phyloP scores from a whole-genome alignment of 2,888 invertebrate genomes.

The Agelastica alni region DNA sequence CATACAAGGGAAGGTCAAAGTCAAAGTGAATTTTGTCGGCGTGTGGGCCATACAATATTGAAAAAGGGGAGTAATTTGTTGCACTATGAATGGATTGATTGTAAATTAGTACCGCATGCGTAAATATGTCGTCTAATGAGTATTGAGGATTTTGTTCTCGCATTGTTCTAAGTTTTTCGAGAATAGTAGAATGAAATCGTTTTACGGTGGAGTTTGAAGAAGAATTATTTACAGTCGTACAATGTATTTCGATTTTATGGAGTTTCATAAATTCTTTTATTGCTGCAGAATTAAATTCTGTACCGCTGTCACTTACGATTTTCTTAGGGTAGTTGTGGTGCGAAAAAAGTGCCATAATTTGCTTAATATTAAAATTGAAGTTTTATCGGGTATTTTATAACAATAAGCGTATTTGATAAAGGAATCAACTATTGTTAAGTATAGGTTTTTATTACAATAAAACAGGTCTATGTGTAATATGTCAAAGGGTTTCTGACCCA shows the following conservation, averaged over 20 bases:
- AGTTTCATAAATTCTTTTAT: neutral
- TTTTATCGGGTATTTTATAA: neutral
- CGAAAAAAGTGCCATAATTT: neutral
- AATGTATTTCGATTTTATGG: neutral
- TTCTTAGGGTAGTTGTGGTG: neutral
- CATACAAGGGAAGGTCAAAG: no score
- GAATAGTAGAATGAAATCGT: no score
- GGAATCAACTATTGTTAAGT: neutral
- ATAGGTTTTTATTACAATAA: constrained; percentile 1
- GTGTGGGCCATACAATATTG: no score
- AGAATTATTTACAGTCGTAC: neutral
- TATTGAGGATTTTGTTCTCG: no score
- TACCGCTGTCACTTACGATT: neutral
- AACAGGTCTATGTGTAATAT: constrained; percentile 2
- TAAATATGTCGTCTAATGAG: no score
- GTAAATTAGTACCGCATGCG: no score
- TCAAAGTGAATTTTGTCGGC: no score
- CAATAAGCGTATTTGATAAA: constrained; percentile 1
- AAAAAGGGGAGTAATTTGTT: no score
- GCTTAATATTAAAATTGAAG: neutral
- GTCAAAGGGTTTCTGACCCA: constrained; percentile 5
- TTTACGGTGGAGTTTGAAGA: neutral
- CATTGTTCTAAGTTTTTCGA: no score
- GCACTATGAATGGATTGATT: no score
- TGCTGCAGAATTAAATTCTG: neutral